Percentiles rank a stretch among this genome's conserved stretches.
Evolutionary conservation across 1,140 invertebrate species (phyloP).

Genomic region (Oreohelix idahoensis): DNA sequence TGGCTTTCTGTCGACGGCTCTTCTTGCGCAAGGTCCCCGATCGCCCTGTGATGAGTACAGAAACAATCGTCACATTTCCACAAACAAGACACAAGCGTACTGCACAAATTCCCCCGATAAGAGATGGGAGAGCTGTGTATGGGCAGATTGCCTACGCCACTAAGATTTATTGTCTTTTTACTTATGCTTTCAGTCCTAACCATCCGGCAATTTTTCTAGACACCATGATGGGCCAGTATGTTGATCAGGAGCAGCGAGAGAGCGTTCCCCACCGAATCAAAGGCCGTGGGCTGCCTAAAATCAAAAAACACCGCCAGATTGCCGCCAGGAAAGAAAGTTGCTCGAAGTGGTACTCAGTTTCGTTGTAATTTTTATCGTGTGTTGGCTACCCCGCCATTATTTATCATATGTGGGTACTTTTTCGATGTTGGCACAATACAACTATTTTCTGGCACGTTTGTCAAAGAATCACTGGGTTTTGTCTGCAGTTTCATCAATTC

Average conservation of each 20-base stretch:
- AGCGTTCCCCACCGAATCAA: constrained; percentile 66
- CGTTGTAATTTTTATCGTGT: constrained; percentile 90
- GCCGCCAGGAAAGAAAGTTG: constrained; percentile 90
- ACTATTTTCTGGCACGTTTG: constrained; percentile 89
- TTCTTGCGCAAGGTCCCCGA: constrained; percentile 86
- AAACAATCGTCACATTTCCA: background rate
- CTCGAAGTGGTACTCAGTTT: constrained; percentile 91
- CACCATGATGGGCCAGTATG: constrained; percentile 87
- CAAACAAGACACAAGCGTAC: constrained; percentile 59
- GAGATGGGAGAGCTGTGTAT: constrained; percentile 80
- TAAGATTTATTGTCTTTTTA: constrained; percentile 88
- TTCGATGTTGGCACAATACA: constrained; percentile 85
- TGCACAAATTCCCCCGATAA: constrained; percentile 88
- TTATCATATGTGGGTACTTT: constrained; percentile 85
- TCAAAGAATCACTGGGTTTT: constrained; percentile 80
- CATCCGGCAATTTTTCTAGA: constrained; percentile 91
- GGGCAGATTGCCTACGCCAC: constrained; percentile 81
- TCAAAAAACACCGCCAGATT: constrained; percentile 79
- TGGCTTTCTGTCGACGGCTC: constrained; percentile 86
- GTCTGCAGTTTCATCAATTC: constrained; percentile 85
- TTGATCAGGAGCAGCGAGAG: constrained; percentile 83
- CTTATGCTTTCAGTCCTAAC: constrained; percentile 85
- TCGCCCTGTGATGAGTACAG: constrained; percentile 67
- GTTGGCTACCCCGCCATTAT: constrained; percentile 89
- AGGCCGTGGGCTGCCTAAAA: constrained; percentile 45